phyloP scores from a whole-genome alignment of 2,888 invertebrate species.

The Kryphioiulus occultus region DNA sequence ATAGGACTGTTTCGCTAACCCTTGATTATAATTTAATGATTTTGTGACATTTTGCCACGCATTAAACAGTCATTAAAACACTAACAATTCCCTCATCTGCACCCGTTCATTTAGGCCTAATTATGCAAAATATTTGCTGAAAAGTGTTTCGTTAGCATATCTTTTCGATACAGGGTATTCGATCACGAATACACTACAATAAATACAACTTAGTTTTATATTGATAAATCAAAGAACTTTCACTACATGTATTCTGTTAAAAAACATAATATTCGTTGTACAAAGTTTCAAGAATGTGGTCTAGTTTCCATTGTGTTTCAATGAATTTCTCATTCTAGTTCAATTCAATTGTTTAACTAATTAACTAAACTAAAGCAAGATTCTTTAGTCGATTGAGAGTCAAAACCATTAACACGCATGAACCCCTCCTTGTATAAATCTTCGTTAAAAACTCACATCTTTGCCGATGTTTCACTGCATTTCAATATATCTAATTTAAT shows the following conservation, averaged over 20 bases:
- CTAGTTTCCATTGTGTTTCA: too few species aligned
- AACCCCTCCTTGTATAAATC: constrained; percentile 26
- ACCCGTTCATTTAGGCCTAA: background rate
- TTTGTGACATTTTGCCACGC: background rate
- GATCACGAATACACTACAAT: too few species aligned
- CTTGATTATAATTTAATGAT: background rate
- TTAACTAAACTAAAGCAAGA: background rate
- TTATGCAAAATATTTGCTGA: background rate
- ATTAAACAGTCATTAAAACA: background rate
- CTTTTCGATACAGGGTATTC: too few species aligned
- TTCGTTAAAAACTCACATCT: constrained; percentile 11
- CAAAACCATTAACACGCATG: background rate
- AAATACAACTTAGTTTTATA: too few species aligned
- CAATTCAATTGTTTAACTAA: background rate
- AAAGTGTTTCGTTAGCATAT: background rate
- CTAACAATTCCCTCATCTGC: background rate
- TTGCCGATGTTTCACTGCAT: background rate
- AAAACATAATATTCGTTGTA: too few species aligned
- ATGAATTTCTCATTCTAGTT: background rate
- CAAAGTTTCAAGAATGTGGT: too few species aligned
- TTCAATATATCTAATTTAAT: constrained; percentile 34
- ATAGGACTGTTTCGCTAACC: background rate
- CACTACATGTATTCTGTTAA: too few species aligned
- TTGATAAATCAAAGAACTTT: too few species aligned
- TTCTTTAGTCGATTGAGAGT: background rate